These are phyloP conservation scores for Nesogale talazaci DNA, from an alignment of 2,113 vertebrate genomes.

Conservation along the genomic window DNA sequence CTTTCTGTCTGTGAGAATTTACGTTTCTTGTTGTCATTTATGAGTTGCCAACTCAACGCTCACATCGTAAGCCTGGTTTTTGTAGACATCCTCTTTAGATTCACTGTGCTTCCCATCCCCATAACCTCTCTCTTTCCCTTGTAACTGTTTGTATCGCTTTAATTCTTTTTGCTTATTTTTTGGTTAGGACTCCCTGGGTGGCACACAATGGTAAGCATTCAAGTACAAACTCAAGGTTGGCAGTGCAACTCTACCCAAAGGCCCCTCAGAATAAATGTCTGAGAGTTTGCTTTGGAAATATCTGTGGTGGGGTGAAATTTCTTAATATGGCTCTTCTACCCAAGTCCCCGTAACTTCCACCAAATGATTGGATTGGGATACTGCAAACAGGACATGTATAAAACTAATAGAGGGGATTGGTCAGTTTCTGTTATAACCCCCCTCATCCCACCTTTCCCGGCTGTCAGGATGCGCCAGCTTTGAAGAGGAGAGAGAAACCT, in stretches of 20 bases:
- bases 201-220: not conserved
- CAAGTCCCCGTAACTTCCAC: too few species aligned
- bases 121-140: not conserved
- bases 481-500: too few species aligned
- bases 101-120: not conserved
- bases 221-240: not conserved
- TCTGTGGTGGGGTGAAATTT: too few species aligned
- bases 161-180: not conserved
- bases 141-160: not conserved
- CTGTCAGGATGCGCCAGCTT: too few species aligned
- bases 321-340: too few species aligned
- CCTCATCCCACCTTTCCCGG: too few species aligned
- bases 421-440: too few species aligned
- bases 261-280: not conserved
- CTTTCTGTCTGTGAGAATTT: conserved; percentile 20
- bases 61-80: not conserved
- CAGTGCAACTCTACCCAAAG: not conserved
- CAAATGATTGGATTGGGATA: too few species aligned
- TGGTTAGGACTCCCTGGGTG: not conserved
- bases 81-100: not conserved
- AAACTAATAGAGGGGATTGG: too few species aligned
- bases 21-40: not conserved
- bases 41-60: not conserved
- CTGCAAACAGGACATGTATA: too few species aligned
- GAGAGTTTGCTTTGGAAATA: not conserved